Percentiles rank a stretch among this genome's conserved stretches.
Evolutionary conservation across 2,888 invertebrate species (phyloP).

Genomic region (Nemotelus nigrinus): DNA sequence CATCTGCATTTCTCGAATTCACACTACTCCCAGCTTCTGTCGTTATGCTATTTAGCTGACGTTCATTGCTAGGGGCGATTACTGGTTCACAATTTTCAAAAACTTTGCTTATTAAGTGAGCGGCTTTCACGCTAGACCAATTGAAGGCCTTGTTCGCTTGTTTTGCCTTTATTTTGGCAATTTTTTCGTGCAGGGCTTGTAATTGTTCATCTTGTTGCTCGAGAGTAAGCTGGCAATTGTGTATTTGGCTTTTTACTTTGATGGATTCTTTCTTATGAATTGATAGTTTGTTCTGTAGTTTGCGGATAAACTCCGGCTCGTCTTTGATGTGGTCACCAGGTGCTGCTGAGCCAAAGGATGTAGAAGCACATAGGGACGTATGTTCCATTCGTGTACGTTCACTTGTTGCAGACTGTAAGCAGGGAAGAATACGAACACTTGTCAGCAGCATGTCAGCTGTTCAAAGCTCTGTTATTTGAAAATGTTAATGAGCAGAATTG

Average conservation of each 20-base stretch:
- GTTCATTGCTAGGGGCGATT: not conserved
- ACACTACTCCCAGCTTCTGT: no score
- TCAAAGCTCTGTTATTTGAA: no score
- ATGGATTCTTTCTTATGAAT: conserved; percentile 5
- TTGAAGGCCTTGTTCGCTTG: conserved; percentile 35
- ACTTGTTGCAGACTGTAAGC: no score
- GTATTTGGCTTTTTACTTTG: conserved; percentile 19
- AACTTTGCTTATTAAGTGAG: conserved; percentile 47
- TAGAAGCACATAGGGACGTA: no score
- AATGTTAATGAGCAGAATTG: no score
- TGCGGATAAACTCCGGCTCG: no score
- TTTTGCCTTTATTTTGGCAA: not conserved
- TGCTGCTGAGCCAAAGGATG: no score
- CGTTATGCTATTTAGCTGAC: not conserved
- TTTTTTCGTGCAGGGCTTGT: conserved; percentile 26
- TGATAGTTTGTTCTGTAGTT: not conserved
- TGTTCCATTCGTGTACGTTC: no score
- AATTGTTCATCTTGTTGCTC: conserved; percentile 28
- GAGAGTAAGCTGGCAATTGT: not conserved
- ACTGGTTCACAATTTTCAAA: conserved; percentile 46
- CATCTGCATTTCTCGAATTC: no score
- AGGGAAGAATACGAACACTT: no score
- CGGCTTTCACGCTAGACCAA: conserved; percentile 38
- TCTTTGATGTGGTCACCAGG: no score
- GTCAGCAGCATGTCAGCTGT: no score